Percentiles rank a stretch among this genome's conserved stretches.
These are phyloP conservation scores for Pseudomyrmex dendroicus DNA, from an alignment of 1,140 invertebrate species.

Conservation along the genomic window DNA sequence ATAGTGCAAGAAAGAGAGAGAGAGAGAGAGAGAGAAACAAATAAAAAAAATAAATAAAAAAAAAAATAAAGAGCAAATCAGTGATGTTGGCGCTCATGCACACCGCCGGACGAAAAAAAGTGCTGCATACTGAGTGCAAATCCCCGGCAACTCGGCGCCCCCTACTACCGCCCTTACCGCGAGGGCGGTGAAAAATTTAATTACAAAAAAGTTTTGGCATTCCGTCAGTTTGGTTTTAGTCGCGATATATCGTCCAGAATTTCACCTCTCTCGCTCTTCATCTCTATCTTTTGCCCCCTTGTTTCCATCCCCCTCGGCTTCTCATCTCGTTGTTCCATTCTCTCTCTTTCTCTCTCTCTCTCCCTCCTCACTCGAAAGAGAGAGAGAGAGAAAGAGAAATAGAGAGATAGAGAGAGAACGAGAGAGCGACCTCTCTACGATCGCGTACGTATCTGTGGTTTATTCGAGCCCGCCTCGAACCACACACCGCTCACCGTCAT, in stretches of 20 bases:
- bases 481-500: conserved; percentile 29
- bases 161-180: conserved; percentile 44
- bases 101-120: conserved; percentile 50
- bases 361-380: not conserved
- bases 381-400: too few relatives aligned
- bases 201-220: conserved; percentile 83
- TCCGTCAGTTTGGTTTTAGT: conserved; percentile 81
- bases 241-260: conserved; percentile 74
- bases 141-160: conserved; percentile 9
- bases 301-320: conserved; percentile 11
- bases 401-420: too few relatives aligned
- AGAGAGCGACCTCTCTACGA: conserved; percentile 54
- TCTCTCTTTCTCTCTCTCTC: conserved; percentile 4
- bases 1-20: conserved; percentile 4
- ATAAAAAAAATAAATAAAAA: conserved; percentile 37
- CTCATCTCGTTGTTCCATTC: conserved; percentile 23
- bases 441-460: conserved; percentile 76
- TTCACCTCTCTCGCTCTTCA: conserved; percentile 34
- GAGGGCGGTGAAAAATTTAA: conserved; percentile 78
- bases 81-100: conserved; percentile 54
- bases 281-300: conserved; percentile 5
- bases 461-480: conserved; percentile 75
- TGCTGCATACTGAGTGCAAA: conserved; percentile 51
- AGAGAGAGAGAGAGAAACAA: not conserved
- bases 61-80: conserved; percentile 49